Base-by-base conservation (phyloP, 2,888 invertebrate species). In the Aphidius colemani region DNA sequence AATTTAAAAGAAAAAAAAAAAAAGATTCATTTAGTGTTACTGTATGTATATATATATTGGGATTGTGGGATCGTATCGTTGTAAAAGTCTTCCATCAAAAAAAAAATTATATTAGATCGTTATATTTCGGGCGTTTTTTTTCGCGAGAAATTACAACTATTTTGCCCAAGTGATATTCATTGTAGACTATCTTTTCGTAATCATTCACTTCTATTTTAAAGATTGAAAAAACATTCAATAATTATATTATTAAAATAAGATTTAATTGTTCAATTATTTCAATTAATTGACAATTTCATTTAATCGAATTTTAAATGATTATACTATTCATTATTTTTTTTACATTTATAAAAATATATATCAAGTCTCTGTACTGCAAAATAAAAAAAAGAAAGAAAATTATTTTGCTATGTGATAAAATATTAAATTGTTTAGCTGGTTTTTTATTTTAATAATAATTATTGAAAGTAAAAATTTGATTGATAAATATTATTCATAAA, bases 31-130 rank as follows among this genome's bases (percentile, higher is more conserved):
- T 18, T 18, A 0, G 1, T 18, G 2, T 2, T 18, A 18, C 13
- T 18, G 13, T 18, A 18, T 18, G 2, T 18, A 18, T 2, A 1
- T 18, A 18, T 18, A 18, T 18, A 18, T 53, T 53, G 13, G 39
- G 51, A 18, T 41, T 53, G n/a, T 40, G 41, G 53, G 40, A 11
- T 41, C 6, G 2, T n/a, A 41, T 41, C 6, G 49, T 53, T 7
- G 53, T 64, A 55, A 57, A 58, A 43, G 41, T 53, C 71, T 72
- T 73, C 72, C 69, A 71, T 68, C 69, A 67, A 63, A 58, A 66
- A 43, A 61, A 3, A 30, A 30, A 30, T 30, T 30, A 68, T 53
- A 8, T 30, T 57, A 11, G 48, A 57, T 30, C 48, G 45, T 30
- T 57, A 39, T 10, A n/a, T 30, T 46, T 39, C 48, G 57, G 57